phyloP scores from a whole-genome alignment of 2,797 vertebrate species.

The Gastrophryne carolinensis region DNA sequence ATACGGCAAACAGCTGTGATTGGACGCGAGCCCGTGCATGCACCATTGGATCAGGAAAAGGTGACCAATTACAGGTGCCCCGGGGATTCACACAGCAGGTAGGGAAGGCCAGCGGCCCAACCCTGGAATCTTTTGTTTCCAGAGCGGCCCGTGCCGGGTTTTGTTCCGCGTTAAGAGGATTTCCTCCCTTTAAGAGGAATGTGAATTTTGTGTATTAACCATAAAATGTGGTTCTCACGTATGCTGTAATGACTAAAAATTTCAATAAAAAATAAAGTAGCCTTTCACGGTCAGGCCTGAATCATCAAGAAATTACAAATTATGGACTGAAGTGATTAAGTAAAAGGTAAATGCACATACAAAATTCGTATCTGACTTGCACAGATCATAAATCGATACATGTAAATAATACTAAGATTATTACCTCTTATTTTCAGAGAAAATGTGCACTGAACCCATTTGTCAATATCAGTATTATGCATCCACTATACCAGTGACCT shows the following conservation, averaged over 20 bases:
- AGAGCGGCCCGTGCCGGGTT: no score
- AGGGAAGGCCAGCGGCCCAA: background rate
- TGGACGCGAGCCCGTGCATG: no score
- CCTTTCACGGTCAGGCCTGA: background rate
- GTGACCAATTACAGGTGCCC: no score
- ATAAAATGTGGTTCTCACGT: background rate
- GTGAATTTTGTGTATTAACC: background rate
- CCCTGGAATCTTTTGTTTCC: no score
- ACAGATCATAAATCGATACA: background rate
- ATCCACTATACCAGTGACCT: constrained; percentile 21
- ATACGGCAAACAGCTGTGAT: no score
- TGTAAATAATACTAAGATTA: background rate
- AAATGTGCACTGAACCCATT: background rate
- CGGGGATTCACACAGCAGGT: no score
- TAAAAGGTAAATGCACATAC: background rate
- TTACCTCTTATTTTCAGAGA: background rate
- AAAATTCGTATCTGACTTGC: background rate
- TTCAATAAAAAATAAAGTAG: background rate
- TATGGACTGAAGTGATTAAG: background rate
- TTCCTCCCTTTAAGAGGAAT: no score
- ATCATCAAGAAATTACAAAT: background rate
- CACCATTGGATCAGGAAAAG: no score
- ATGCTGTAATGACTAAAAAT: background rate
- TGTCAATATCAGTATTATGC: constrained; percentile 8
- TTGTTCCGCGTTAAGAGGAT: no score